These are phyloP conservation scores for Saguinus imperator DNA, from an alignment of 2,113 vertebrate genomes.

Conservation along the genomic window DNA sequence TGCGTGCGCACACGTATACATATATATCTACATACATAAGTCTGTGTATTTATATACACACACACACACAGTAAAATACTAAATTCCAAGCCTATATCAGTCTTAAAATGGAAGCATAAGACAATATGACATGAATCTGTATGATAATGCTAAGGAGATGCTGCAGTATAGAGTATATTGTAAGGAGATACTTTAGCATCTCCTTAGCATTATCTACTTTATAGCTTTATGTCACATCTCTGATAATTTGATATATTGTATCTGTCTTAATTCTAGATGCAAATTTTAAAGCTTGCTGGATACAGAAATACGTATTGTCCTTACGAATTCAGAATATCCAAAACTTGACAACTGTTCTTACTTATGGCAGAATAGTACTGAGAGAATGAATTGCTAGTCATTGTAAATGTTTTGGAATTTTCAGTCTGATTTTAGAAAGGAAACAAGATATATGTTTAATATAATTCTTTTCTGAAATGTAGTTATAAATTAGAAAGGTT, in stretches of 20 bases:
- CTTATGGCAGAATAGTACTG: not conserved
- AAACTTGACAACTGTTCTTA: not conserved
- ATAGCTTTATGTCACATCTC: not conserved
- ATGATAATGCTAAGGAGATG: not conserved
- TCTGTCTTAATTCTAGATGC: not conserved
- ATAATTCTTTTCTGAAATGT: not conserved
- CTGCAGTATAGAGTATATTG: not conserved
- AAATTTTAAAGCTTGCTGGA: not conserved
- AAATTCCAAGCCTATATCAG: not conserved
- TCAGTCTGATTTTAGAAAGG: conserved; percentile 16
- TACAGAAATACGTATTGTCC: not conserved
- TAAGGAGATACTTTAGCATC: too few species aligned
- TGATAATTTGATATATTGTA: not conserved
- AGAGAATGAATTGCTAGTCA: not conserved
- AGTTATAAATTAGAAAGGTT: not conserved
- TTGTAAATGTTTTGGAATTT: not conserved
- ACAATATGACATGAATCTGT: not conserved
- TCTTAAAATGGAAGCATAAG: not conserved
- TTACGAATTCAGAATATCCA: not conserved
- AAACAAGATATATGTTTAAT: not conserved
- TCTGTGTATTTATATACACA: not conserved
- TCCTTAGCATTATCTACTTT: too few species aligned
- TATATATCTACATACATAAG: not conserved
- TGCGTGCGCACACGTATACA: too few species aligned
- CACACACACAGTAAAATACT: not conserved